phyloP scores from a whole-genome alignment of 2,113 vertebrate genomes.

The Erythrolamprus reginae region DNA sequence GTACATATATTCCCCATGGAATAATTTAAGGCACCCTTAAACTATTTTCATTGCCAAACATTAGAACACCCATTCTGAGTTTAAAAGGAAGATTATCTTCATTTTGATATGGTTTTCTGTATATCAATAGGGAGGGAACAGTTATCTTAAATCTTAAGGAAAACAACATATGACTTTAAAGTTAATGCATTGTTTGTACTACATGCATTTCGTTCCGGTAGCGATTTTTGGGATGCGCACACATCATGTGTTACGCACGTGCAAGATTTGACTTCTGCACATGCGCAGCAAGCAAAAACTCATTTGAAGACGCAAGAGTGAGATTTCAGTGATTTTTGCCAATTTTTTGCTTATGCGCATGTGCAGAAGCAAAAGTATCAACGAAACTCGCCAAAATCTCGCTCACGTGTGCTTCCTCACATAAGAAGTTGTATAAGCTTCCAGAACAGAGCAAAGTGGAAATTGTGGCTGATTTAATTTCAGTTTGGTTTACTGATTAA shows the following conservation, averaged over 20 bases:
- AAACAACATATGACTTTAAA: background rate
- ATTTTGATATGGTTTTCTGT: background rate
- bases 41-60: background rate
- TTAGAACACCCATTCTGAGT: background rate
- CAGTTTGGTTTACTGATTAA: background rate
- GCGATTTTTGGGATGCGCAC: too few species aligned
- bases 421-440: background rate
- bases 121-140: background rate
- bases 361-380: too few species aligned
- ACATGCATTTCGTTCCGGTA: too few species aligned
- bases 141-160: background rate
- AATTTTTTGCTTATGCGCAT: too few species aligned
- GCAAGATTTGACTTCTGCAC: too few species aligned
- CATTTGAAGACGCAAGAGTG: too few species aligned
- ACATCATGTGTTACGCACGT: too few species aligned
- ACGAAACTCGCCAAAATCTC: too few species aligned
- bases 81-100: background rate
- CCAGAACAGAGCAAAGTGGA: too few species aligned
- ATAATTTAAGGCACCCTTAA: background rate
- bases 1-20: background rate
- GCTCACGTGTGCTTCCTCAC: too few species aligned
- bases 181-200: background rate
- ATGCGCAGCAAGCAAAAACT: too few species aligned
- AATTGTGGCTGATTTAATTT: background rate
- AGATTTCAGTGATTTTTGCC: too few species aligned